Conservation (phyloP, 2,888 invertebrate genomes). For the Copidosoma aretas region DNA sequence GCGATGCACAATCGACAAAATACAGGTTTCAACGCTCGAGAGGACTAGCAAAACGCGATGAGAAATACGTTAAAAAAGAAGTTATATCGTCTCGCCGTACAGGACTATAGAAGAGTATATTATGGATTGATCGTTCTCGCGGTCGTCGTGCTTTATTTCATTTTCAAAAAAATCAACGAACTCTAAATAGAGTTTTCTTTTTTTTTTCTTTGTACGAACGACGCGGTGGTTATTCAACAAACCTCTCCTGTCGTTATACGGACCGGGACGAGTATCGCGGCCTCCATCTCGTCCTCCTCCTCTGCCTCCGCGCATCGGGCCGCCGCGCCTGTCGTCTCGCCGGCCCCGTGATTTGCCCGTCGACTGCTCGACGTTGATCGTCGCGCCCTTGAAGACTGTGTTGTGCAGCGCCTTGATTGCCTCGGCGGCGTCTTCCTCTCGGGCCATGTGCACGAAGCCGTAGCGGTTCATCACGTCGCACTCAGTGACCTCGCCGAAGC, state of each 20-base stretch:
- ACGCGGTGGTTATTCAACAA: constrained; percentile 48
- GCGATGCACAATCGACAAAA: constrained; percentile 9
- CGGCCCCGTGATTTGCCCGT: constrained; percentile 75
- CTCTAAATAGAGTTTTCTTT: background rate
- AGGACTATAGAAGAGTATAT: background rate
- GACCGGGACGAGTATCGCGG: constrained; percentile 62
- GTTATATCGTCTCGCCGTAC: background rate
- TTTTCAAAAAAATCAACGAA: background rate
- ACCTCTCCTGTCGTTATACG: constrained; percentile 62
- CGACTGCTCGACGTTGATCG: constrained; percentile 84
- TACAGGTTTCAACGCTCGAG: constrained; percentile 8
- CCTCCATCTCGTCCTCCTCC: constrained; percentile 63
- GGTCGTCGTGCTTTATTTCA: background rate
- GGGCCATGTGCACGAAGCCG: constrained; percentile 91
- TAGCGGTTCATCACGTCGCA: constrained; percentile 95
- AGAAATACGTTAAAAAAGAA: too few species aligned
- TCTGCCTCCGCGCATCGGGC: constrained; percentile 66
- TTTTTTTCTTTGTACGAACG: constrained; percentile 35
- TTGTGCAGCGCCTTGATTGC: constrained; percentile 84
- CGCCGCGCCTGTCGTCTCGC: constrained; percentile 66
- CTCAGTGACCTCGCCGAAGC: constrained; percentile 87
- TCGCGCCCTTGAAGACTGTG: constrained; percentile 81
- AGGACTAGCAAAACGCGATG: background rate
- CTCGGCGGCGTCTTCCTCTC: constrained; percentile 79
- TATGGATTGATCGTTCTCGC: background rate